Percentiles rank a stretch among this genome's conserved stretches.
Evolutionary conservation across 2,113 vertebrate genomes (phyloP).

Genomic region (Gymnocephalus cernua): DNA sequence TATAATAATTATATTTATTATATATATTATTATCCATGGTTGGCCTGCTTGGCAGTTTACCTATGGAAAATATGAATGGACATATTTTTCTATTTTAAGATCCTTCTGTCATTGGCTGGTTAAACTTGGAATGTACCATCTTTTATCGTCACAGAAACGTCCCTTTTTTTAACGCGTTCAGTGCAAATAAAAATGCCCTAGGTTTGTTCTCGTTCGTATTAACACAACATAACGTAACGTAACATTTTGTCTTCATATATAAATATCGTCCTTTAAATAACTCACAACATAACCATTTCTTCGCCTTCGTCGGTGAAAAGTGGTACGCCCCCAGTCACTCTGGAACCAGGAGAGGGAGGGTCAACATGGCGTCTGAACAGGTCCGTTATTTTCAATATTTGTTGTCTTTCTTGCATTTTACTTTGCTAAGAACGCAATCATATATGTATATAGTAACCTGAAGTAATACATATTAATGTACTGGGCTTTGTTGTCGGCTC

Average conservation of each 20-base stretch:
- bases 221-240: fast-evolving
- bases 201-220: fast-evolving
- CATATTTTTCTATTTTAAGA: constrained; percentile 76
- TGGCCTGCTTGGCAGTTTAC: constrained; percentile 2
- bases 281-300: neutral
- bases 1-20: no score
- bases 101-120: constrained; percentile 56
- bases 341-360: constrained; percentile 73
- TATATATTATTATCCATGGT: no score
- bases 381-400: constrained; percentile 77
- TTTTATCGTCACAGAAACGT: neutral
- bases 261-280: neutral
- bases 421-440: fast-evolving
- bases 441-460: neutral
- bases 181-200: neutral
- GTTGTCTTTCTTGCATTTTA: constrained; percentile 40
- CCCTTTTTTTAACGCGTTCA: fast-evolving
- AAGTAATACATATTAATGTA: neutral
- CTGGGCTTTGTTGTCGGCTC: neutral
- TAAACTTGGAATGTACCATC: constrained; percentile 72
- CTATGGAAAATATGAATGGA: constrained; percentile 74
- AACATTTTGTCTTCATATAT: neutral
- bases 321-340: constrained; percentile 70
- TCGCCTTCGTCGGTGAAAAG: neutral
- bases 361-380: constrained; percentile 89